Percentiles rank a stretch among this genome's conserved stretches.
phyloP scores from a whole-genome alignment of 2,113 vertebrate species.

The Anarrhichthys ocellatus region DNA sequence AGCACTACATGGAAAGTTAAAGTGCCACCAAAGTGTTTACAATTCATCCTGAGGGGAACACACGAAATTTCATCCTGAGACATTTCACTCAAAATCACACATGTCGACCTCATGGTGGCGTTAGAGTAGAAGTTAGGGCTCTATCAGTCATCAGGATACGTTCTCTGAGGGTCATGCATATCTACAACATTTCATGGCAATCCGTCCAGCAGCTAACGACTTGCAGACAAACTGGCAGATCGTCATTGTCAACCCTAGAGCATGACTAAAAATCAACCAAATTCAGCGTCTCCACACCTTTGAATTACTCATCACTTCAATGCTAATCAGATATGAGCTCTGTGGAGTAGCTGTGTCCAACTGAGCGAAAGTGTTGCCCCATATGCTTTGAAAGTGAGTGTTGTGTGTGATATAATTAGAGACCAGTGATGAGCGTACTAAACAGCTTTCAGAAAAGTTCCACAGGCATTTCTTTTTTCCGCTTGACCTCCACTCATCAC shows the following conservation, averaged over 20 bases:
- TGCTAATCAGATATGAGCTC: constrained; percentile 33
- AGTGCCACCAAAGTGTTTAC: background rate
- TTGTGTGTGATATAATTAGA: constrained; percentile 42
- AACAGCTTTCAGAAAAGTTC: background rate
- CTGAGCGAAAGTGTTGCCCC: constrained; percentile 19
- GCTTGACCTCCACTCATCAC: constrained; percentile 13
- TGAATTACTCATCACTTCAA: constrained; percentile 16
- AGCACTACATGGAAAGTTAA: background rate
- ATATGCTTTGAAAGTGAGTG: constrained; percentile 38
- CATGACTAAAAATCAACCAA: background rate
- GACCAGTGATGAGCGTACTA: background rate
- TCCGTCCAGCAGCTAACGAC: background rate
- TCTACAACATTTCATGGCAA: background rate
- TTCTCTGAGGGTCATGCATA: background rate
- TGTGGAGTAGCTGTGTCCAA: constrained; percentile 25
- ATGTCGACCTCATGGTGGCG: background rate
- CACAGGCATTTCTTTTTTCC: background rate
- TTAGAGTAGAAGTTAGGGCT: background rate
- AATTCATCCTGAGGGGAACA: background rate
- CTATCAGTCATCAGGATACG: background rate
- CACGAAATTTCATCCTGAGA: background rate
- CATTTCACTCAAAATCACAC: background rate
- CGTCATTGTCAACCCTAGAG: background rate
- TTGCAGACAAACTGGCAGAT: background rate
- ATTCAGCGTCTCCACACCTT: background rate